Base-by-base conservation (phyloP, 2,797 vertebrate species). In the Pseudochirops corinnae region DNA sequence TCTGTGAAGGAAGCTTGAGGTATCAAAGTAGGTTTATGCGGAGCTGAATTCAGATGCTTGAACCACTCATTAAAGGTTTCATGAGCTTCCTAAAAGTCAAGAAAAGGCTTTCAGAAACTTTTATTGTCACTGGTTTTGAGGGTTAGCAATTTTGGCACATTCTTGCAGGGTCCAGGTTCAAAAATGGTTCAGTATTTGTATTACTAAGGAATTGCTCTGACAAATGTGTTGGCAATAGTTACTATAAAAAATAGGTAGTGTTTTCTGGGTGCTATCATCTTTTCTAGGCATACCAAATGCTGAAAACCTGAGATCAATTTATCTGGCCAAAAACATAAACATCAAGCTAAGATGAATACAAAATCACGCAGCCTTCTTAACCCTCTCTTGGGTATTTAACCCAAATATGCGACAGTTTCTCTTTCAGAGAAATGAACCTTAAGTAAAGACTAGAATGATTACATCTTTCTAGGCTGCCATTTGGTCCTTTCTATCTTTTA, bases 61-160 rank as follows among this genome's bases (percentile, higher is more conserved):
- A 99, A 99, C 99, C 99, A 99, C 52, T 99, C 99, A 31, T 99
- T 99, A 98, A 99, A 99, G 0, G 99, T 99, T 98, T 99, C 99
- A 11, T 99, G 99, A 92, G 99, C 99, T 98, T 99, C 99, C 99
- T 99, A 97, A 95, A 97, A 98, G 96, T 56, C n/a, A 92, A 96
- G 93, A 90, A 46, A 90, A 94, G 39, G 31, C 60, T 95, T 95
- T 93, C n/a, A 96, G 97, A 53, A 90, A 33, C 0, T 9, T 95
- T 96, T 56, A 91, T 56, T 3, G 52, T 94, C 60, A 95, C 87
- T n/a, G 91, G 29, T 26, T 92, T 94, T 96, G 74, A 93, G 94
- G 55, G 60, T 46, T 60, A 95, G 55, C 39, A 93, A 97, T 33
- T 97, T 92, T 96, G 55, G 96, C 82, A 82, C 56, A 97, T 98